phyloP scores from a whole-genome alignment of 2,113 vertebrate species.

The Ceyx margarethae region DNA sequence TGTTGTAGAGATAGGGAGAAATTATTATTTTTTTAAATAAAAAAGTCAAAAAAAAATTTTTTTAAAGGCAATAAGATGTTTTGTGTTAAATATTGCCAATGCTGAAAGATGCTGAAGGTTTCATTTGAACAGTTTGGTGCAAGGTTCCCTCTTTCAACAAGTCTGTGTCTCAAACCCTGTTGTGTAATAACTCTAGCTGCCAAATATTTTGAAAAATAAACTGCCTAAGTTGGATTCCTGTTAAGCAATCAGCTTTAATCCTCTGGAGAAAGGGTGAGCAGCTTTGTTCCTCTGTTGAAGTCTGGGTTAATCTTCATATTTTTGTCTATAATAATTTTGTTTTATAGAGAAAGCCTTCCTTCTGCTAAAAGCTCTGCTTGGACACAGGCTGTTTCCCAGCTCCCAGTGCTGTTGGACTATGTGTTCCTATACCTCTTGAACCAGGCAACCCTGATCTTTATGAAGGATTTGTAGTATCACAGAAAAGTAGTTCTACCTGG shows the following conservation, averaged over 20 bases:
- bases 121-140: conserved; percentile 26
- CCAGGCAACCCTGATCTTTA: background rate
- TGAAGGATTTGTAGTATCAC: background rate
- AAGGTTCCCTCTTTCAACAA: conserved; percentile 61
- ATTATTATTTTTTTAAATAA: background rate
- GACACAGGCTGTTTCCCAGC: background rate
- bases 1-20: background rate
- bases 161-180: conserved; percentile 32
- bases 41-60: background rate
- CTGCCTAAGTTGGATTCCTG: conserved; percentile 49
- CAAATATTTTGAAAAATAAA: conserved; percentile 61
- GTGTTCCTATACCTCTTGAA: background rate
- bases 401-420: background rate
- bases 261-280: conserved; percentile 32
- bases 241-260: conserved; percentile 60
- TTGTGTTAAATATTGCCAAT: conserved; percentile 18
- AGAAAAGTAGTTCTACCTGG: background rate
- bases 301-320: background rate
- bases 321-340: background rate
- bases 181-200: conserved; percentile 42
- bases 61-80: conserved; percentile 10
- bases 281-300: conserved; percentile 35
- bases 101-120: conserved; percentile 35
- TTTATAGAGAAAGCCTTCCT: background rate
- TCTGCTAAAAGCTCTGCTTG: background rate